phyloP scores from a whole-genome alignment of 2,113 vertebrate genomes.

The Lota lota region DNA sequence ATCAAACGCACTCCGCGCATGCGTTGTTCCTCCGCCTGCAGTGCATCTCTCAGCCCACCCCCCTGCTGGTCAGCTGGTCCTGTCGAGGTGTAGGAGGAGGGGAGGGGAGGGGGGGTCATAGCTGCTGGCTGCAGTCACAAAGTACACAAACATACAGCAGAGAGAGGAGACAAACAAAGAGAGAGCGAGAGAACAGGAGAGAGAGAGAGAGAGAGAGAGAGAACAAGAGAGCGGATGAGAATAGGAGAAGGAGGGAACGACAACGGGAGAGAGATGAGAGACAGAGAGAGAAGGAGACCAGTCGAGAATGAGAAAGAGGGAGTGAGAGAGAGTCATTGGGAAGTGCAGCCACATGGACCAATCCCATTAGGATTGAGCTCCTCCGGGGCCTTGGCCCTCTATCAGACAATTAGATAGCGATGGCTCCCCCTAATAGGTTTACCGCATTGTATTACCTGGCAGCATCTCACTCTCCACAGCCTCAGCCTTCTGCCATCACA shows the following conservation, averaged over 20 bases:
- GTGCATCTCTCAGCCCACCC: not conserved
- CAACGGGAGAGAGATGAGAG: not conserved
- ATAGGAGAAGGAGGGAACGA: too few species aligned
- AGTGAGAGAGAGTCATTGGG: constrained; percentile 19
- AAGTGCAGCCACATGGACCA: constrained; percentile 50
- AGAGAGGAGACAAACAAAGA: constrained; percentile 6
- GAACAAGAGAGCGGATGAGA: not conserved
- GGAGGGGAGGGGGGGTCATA: too few species aligned
- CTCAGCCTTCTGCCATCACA: not conserved
- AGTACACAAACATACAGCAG: not conserved
- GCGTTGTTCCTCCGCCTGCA: not conserved
- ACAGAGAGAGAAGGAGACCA: not conserved
- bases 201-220: too few species aligned
- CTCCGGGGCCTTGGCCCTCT: constrained; percentile 51
- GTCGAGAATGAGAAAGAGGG: not conserved
- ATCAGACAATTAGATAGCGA: constrained; percentile 75
- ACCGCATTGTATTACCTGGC: constrained; percentile 64
- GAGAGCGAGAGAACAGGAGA: not conserved
- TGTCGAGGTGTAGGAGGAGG: too few species aligned
- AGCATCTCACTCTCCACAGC: not conserved
- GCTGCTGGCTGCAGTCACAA: too few species aligned
- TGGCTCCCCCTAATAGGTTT: constrained; percentile 69
- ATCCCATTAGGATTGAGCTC: constrained; percentile 67
- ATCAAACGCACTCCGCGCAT: not conserved
- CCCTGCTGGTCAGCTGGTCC: too few species aligned